Base-by-base conservation (phyloP, 1,140 invertebrate species). In the Zaprionus vittiger region DNA sequence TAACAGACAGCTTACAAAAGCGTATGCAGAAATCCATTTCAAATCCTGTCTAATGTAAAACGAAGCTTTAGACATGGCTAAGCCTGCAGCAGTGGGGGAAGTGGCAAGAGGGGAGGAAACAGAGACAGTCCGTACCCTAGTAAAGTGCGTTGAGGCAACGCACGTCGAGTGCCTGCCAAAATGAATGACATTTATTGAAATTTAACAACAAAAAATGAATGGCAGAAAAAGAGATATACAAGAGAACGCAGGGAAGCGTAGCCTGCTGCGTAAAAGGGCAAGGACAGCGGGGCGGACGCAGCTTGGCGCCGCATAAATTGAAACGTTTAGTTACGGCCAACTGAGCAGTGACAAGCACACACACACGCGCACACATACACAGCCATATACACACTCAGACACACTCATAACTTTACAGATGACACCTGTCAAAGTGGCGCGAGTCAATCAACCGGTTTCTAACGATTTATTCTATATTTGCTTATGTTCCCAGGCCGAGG, bases 401-500 rank as follows among this genome's bases (percentile, higher is more conserved):
- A 47, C 55, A 60, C 54, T 38, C 54, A 55, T 62, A 14, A 24
- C 7, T 56, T 52, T 22, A 59, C 57, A 26, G 34, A 57, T 66
- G 71, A 54, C 56, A 74, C 65, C 67, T 86, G 83, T 86, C 83
- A 77, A 71, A 76, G 57, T 68, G 77, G 52, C 64, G 49, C 64
- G 49, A 77, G 80, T 86, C 80, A 86, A 86, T 86, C 83, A 86
- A 80, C 77, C 73, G 71, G n/a, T 72, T 67, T 73, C 69, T 74
- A 79, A 84, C 75, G 47, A 65, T 63, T 15, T 69, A 52, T 77
- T 62, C n/a, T 47, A 44, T 44, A 44, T 62, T 75, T 80, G 81
- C 91, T 91, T 83, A 76, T 92, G 31, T 11, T 95, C 95, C 28
- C 93, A 99, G 98, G 97, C 96, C 74, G 97, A 98, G 93, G 97